Evolutionary conservation across 2,113 vertebrate species (phyloP), one percentile per base, ranked within the genome.

Genomic region (Ceuthmochares aereus): DNA sequence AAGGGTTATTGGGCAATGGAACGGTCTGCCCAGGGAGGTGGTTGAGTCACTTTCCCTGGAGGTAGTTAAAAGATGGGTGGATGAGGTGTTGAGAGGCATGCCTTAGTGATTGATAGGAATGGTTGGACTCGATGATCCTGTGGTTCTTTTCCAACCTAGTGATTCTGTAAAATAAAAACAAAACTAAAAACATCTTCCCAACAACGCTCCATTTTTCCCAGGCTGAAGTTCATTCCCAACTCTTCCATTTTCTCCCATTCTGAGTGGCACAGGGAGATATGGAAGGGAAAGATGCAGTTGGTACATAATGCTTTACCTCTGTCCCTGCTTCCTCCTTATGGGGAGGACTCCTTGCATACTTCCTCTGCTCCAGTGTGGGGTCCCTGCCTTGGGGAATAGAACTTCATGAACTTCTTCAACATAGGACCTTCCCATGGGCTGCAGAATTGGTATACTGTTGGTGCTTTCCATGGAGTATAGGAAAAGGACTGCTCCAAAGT

Each of bases 261-360:
- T 70, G 23, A 62, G 22, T 4, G 1, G 7, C 18, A 54, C 9
- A 40, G 14, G 6, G 8, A 11, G 10, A n/a, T n/a, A n/a, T 2
- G 4, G 17, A 45, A 70, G 60, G 17, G 5, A 8, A 4, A 20
- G 3, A 8, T 76, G 42, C 3, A 1, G 9, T 42, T 54, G 40
- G 18, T 42, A 70, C 36, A 42, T 42, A n/a, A 29, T 2, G 2
- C 9, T 54, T 62, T 1, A 2, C n/a, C 8, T 88, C 42, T 64
- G 5, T 15, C 4, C 2, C 13, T 84, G 9, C 23, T 69, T 68
- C 29, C 13, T 54, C 19, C 16, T 60, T 17, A 47, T 47, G 45
- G 45, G 45, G 45, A 47, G 18, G 45, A 47, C 10, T 54, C 16
- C 16, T 54, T 40, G 47, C 4, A 6, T 29, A 69, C 51, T 58